Evolutionary conservation across 2,113 vertebrate species (phyloP), one percentile per base, ranked within the genome.

Genomic region (Struthidea cinerea): DNA sequence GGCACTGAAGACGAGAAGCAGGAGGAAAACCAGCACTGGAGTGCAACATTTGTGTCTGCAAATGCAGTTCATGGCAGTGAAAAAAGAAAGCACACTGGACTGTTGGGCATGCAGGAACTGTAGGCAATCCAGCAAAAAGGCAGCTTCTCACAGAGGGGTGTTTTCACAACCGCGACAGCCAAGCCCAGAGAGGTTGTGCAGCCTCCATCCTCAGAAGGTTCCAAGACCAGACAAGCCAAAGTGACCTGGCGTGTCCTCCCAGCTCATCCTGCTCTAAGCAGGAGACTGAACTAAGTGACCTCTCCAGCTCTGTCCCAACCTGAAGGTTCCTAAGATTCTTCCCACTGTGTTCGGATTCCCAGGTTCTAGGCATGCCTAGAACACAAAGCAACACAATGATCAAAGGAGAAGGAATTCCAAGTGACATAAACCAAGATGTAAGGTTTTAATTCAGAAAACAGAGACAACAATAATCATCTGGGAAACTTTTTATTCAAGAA

Each of bases 401-500:
- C 14, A 41, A 26, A 39, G 27, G 56, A 23, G 7, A 75, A 16
- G 14, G 27, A 79, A 74, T 59, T 71, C 32, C 10, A 74, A 90
- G 26, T 68, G 35, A n/a, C n/a, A n/a, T 4, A 10, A 68, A 74
- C 1, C 21, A 77, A 83, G 27, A 55, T 11, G 17, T 46, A 42
- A 82, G 7, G 37, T 35, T 84, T 79, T 76, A 89, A 53, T 79
- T 79, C 39, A 94, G 27, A 67, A 70, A 74, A 92, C 19, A 91
- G 24, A 79, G 42, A 91, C 86, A 37, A 70, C n/a, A 49, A 42
- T 20, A 33, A 73, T 68, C 73, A 77, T 22, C 23, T 16, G 27
- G 15, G 22, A 85, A 87, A 87, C 8, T 9, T 87, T 97, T 97
- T 96, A 97, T 96, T 97, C 64, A 75, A 71, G 68, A 37, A 77